Evolutionary conservation across 2,113 vertebrate species (phyloP).

Genomic region (Tenebrosternarchus preto): DNA sequence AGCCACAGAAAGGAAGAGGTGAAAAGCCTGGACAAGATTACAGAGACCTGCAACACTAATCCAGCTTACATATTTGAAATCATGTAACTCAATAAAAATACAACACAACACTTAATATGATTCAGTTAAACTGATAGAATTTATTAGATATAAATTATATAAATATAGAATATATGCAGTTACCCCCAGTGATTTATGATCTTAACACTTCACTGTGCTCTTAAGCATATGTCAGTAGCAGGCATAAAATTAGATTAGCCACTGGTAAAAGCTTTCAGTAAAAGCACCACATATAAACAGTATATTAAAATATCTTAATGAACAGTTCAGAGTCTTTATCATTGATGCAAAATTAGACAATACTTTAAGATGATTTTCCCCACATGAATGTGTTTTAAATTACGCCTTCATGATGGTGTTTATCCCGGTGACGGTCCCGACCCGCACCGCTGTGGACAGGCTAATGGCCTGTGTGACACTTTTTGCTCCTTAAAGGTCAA

Average conservation of each 20-base stretch:
- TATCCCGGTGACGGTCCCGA: neutral
- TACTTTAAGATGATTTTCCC: neutral
- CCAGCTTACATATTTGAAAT: constrained; percentile 3
- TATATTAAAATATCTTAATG: constrained; percentile 7
- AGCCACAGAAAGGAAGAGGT: neutral
- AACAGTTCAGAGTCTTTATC: neutral
- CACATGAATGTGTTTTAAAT: neutral
- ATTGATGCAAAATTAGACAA: neutral
- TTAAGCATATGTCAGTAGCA: constrained; percentile 3
- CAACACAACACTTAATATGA: constrained; percentile 1
- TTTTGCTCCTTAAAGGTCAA: constrained; percentile 8
- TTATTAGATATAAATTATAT: neutral
- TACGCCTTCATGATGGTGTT: neutral
- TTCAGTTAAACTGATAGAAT: neutral
- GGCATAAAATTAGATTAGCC: constrained; percentile 21
- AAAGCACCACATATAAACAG: constrained; percentile 12
- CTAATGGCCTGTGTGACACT: neutral
- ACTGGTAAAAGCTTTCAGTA: constrained; percentile 12
- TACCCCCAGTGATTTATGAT: constrained; percentile 8
- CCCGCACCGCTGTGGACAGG: neutral
- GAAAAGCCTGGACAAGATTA: constrained; percentile 6
- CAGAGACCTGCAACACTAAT: constrained; percentile 1
- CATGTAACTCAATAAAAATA: constrained; percentile 19
- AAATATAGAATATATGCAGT: constrained; percentile 12
- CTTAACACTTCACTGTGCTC: constrained; percentile 4